Percentiles rank a stretch among this genome's conserved stretches.
Evolutionary conservation across 2,888 invertebrate species (phyloP).

Genomic region (Cataglyphis albicans): DNA sequence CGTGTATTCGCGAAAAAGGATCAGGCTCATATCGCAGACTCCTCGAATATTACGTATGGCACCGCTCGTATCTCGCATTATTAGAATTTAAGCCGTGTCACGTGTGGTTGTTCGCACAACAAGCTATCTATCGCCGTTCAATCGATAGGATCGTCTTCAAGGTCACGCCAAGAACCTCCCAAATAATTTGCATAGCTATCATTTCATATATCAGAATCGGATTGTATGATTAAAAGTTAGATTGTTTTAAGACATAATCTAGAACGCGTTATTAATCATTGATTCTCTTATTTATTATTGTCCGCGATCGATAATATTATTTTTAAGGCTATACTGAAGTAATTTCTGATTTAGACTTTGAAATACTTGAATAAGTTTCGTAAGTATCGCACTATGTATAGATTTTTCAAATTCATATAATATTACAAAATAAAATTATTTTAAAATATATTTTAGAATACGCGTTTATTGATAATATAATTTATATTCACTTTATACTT

Average conservation of each 20-base stretch:
- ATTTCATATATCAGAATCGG: neutral
- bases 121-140: slow-evolving; percentile 41
- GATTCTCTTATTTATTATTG: slow-evolving; percentile 4
- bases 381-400: neutral
- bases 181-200: neutral
- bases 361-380: slow-evolving; percentile 28
- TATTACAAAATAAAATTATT: neutral
- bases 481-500: neutral
- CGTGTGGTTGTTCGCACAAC: slow-evolving; percentile 17
- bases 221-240: neutral
- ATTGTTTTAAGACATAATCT: neutral
- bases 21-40: slow-evolving; percentile 62
- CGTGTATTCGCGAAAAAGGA: slow-evolving; percentile 63
- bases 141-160: slow-evolving; percentile 57
- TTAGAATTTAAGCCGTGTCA: slow-evolving; percentile 76
- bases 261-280: neutral
- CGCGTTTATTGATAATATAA: neutral
- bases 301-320: slow-evolving; percentile 56
- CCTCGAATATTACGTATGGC: slow-evolving; percentile 67
- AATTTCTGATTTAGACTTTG: neutral
- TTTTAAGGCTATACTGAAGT: slow-evolving; percentile 7
- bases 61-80: slow-evolving; percentile 78
- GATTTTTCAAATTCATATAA: neutral
- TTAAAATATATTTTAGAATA: neutral
- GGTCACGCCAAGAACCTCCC: neutral